These are phyloP conservation scores for Bubalus kerabau DNA, from an alignment of 2,113 vertebrate species.

Conservation along the genomic window DNA sequence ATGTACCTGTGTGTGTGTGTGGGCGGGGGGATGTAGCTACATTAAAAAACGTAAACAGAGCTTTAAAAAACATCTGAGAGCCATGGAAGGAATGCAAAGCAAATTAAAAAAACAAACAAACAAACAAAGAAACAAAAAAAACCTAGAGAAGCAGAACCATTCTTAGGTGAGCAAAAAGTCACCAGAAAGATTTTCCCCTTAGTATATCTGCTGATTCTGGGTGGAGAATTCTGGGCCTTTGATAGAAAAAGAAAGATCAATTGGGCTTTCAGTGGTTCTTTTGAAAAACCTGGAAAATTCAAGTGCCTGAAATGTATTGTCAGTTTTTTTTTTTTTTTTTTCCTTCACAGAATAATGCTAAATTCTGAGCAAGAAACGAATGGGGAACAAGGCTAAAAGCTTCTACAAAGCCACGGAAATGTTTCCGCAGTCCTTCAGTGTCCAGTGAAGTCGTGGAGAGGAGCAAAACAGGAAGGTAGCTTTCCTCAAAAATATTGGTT, in stretches of 20 bases:
- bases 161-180: not conserved
- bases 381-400: not conserved
- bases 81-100: not conserved
- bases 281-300: not conserved
- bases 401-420: not conserved
- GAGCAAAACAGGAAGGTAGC: not conserved
- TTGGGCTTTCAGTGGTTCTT: not conserved
- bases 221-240: not conserved
- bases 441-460: not conserved
- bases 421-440: not conserved
- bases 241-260: not conserved
- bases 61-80: not conserved
- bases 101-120: not conserved
- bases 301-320: not conserved
- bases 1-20: not conserved
- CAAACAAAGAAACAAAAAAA: not conserved
- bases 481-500: not conserved
- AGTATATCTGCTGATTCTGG: not conserved
- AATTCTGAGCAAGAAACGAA: not conserved
- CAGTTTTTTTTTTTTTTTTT: not conserved
- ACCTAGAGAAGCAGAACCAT: not conserved
- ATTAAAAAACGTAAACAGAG: not conserved
- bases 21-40: rapidly evolving
- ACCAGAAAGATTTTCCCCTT: not conserved
- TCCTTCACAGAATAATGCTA: not conserved